Evolutionary conservation across 2,113 vertebrate genomes (phyloP).

Genomic region (Lycaon pictus): DNA sequence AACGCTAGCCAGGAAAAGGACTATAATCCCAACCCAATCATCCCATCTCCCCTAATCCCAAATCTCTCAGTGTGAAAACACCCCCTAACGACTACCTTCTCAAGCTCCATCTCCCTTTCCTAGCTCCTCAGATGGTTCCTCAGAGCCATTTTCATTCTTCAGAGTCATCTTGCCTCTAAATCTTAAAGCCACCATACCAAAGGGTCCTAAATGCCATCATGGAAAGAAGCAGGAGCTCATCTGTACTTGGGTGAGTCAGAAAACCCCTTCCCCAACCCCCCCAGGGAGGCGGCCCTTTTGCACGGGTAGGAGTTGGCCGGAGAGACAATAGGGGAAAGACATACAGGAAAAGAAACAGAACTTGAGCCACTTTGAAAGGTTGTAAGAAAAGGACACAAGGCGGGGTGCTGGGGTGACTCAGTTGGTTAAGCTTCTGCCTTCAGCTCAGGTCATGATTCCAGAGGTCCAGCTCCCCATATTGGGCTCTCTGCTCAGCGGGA

Average conservation of each 20-base stretch:
- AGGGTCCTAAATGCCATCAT: background rate
- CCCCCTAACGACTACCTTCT: background rate
- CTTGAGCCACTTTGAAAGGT: background rate
- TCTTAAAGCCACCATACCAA: background rate
- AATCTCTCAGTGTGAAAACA: background rate
- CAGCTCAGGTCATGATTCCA: too few species aligned
- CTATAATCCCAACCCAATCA: background rate
- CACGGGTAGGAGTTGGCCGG: background rate
- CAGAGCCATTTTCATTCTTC: background rate
- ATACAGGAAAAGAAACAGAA: background rate
- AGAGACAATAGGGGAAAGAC: background rate
- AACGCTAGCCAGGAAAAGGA: background rate
- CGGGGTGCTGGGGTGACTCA: too few species aligned
- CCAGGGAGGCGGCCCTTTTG: background rate
- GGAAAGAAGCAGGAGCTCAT: background rate
- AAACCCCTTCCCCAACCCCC: too few species aligned
- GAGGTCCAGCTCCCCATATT: too few species aligned
- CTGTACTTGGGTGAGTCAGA: background rate
- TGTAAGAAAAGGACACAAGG: background rate
- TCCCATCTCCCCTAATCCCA: background rate
- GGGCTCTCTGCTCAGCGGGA: too few species aligned
- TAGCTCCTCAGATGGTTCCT: background rate
- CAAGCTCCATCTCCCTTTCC: background rate
- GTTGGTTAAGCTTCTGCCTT: too few species aligned
- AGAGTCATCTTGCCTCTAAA: background rate